phyloP scores from a whole-genome alignment of 2,797 vertebrate genomes.

The Sciurus carolinensis region DNA sequence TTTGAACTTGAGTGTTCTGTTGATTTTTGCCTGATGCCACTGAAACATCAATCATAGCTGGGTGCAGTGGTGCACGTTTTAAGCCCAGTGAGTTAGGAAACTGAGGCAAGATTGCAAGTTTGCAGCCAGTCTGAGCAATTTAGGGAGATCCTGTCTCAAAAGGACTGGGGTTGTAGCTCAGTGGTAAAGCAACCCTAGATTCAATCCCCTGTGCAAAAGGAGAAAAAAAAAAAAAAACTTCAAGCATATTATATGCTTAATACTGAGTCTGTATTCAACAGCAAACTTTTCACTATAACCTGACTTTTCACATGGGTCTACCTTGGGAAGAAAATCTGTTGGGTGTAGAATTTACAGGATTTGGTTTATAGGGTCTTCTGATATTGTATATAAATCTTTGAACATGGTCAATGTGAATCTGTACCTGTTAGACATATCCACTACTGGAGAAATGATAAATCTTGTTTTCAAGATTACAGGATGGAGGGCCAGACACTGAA shows the following conservation, averaged over 20 bases:
- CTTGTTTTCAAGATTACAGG: background rate
- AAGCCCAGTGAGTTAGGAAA: no score
- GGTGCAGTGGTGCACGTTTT: no score
- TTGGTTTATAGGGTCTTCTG: background rate
- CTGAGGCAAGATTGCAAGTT: no score
- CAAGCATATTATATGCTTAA: background rate
- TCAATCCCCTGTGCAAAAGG: no score
- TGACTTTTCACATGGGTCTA: background rate
- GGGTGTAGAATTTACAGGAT: background rate
- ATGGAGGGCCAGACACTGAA: background rate
- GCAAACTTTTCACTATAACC: background rate
- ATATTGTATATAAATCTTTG: background rate
- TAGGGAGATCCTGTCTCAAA: no score
- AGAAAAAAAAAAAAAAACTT: background rate
- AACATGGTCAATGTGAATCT: background rate
- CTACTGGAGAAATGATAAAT: background rate
- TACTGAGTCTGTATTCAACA: background rate
- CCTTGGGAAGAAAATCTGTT: background rate
- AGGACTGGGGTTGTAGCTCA: no score
- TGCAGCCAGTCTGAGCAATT: no score
- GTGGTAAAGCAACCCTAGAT: no score
- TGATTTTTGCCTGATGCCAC: background rate
- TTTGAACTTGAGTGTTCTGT: background rate
- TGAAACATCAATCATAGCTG: background rate
- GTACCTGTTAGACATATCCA: background rate